Conservation (phyloP, 2,797 vertebrate genomes). For the Anas bernieri region DNA sequence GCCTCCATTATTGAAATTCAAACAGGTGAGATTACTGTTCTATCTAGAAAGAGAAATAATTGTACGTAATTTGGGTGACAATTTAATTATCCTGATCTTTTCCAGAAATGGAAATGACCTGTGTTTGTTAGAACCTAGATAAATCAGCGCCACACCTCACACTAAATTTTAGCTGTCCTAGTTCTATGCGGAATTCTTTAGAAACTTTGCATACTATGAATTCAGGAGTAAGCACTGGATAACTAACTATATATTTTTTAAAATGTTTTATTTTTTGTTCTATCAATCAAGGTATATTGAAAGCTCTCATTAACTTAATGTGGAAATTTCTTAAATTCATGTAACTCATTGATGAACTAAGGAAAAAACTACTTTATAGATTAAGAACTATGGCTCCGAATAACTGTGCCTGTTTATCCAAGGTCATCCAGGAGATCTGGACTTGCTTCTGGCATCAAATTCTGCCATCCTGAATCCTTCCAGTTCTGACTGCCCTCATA, state of each 20-base stretch:
- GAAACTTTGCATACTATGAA: not conserved
- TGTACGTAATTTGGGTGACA: not conserved
- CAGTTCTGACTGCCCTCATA: not conserved
- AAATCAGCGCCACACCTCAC: not conserved
- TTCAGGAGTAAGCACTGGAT: not conserved
- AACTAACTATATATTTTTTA: not conserved
- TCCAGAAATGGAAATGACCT: not conserved
- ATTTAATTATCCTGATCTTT: not conserved
- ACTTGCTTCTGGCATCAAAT: not conserved
- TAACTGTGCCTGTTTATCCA: not conserved
- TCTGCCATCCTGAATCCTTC: not conserved
- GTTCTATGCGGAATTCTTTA: not conserved
- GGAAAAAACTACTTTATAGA: not conserved
- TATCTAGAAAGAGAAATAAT: not conserved
- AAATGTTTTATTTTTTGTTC: not conserved
- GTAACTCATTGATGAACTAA: not conserved
- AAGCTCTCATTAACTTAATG: fast-evolving
- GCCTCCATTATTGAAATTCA: not conserved
- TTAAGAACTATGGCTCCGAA: not conserved
- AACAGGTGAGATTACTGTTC: not conserved
- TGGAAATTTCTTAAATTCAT: not conserved
- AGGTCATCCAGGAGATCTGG: not conserved
- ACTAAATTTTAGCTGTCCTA: not conserved
- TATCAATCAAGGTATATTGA: not conserved
- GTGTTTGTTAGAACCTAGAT: not conserved